These are phyloP conservation scores for Amphipyra tragopoginis DNA, from an alignment of 2,888 invertebrate genomes.

Conservation along the genomic window DNA sequence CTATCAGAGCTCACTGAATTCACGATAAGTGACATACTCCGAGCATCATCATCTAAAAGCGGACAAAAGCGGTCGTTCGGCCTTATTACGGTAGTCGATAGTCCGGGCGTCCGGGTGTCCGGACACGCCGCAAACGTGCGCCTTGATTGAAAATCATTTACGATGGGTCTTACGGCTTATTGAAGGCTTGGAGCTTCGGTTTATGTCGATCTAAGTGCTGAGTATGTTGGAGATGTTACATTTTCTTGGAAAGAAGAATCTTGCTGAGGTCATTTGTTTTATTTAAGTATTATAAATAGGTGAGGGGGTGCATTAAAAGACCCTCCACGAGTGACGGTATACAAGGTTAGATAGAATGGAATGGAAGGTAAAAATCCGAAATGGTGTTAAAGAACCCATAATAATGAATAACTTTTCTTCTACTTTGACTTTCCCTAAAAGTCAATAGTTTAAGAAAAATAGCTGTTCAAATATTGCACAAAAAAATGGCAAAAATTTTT, in stretches of 20 bases:
- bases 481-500: no score
- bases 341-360: no score
- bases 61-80: slow-evolving; percentile 43
- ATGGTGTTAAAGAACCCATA: no score
- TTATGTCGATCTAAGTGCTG: slow-evolving; percentile 5
- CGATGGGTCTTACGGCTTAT: slow-evolving; percentile 38
- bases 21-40: slow-evolving; percentile 7
- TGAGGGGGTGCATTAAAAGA: no score
- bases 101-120: slow-evolving; percentile 18
- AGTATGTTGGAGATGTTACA: not conserved
- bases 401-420: no score
- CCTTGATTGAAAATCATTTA: slow-evolving; percentile 66
- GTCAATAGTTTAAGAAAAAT: no score
- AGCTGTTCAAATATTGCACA: no score
- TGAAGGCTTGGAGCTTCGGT: slow-evolving; percentile 3
- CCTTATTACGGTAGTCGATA: slow-evolving; percentile 32
- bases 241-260: not conserved
- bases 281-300: no score
- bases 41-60: slow-evolving; percentile 30
- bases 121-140: slow-evolving; percentile 14
- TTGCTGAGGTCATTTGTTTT: not conserved
- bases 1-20: not conserved
- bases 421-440: no score
- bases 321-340: no score
- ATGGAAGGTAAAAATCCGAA: no score